Evolutionary conservation across 2,113 vertebrate species (phyloP).

Genomic region (Columba livia): DNA sequence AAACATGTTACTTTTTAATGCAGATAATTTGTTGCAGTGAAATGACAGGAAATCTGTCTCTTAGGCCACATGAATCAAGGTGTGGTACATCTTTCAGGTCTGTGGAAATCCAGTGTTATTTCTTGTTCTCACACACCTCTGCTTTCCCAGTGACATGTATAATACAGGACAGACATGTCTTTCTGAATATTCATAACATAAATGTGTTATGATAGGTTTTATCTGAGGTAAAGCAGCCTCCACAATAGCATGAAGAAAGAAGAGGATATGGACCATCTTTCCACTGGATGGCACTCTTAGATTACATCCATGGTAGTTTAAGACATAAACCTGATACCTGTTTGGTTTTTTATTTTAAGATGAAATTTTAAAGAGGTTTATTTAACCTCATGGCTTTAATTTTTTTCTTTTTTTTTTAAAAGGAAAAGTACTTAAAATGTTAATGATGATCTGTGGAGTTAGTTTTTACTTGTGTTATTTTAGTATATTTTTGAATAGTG

Average conservation of each 20-base stretch:
- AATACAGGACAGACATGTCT: neutral
- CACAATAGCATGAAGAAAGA: neutral
- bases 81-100: neutral
- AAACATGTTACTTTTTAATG: neutral
- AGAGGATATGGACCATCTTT: neutral
- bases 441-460: neutral
- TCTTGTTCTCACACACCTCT: neutral
- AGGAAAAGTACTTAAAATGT: neutral
- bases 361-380: neutral
- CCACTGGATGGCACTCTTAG: constrained; percentile 68
- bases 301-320: neutral
- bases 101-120: neutral
- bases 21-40: neutral
- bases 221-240: neutral
- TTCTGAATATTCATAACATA: neutral
- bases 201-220: neutral
- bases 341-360: neutral
- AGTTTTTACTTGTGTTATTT: neutral
- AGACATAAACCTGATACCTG: neutral
- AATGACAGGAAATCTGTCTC: neutral
- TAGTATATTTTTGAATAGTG: neutral
- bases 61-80: neutral
- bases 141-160: neutral
- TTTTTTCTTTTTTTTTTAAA: too few relatives aligned
- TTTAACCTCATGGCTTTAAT: neutral